Conservation (phyloP, 1,140 invertebrate species). For the Drosophila sturtevanti region DNA sequence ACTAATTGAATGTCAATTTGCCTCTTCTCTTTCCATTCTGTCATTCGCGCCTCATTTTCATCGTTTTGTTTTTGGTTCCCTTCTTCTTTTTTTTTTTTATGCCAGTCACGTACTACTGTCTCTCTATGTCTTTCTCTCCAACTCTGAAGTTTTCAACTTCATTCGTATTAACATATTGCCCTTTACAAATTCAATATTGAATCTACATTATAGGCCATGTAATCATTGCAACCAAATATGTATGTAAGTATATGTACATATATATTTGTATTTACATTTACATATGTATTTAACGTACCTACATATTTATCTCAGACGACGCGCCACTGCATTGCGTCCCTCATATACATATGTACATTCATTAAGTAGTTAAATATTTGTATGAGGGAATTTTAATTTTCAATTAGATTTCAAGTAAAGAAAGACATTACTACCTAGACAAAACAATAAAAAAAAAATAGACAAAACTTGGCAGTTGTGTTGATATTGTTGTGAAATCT, state of each 20-base stretch:
- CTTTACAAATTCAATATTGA: slow-evolving; percentile 52
- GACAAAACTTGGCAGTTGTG: background rate
- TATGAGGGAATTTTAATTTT: slow-evolving; percentile 9
- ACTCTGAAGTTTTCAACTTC: slow-evolving; percentile 14
- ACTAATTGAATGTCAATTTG: slow-evolving; percentile 65
- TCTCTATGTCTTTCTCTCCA: slow-evolving; percentile 11
- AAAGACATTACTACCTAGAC: background rate
- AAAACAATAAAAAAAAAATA: background rate
- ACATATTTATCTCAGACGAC: slow-evolving; percentile 24
- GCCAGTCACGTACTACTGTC: slow-evolving; percentile 39
- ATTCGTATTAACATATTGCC: slow-evolving; percentile 57
- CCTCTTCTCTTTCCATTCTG: slow-evolving; percentile 31
- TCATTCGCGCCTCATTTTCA: slow-evolving; percentile 37
- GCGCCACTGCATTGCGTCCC: slow-evolving; percentile 1
- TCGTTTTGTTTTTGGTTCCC: background rate
- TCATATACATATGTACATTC: slow-evolving; percentile 6
- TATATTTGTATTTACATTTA: slow-evolving; percentile 12
- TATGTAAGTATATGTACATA: background rate
- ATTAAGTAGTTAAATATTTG: slow-evolving; percentile 47
- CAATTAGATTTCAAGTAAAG: background rate
- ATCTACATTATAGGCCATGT: slow-evolving; percentile 52
- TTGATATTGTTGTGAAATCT: background rate
- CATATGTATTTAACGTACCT: slow-evolving; percentile 4
- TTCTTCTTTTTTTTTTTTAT: slow-evolving; percentile 28
- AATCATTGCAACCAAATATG: slow-evolving; percentile 31